These are phyloP conservation scores for Latrodectus hesperus DNA, from an alignment of 2,888 invertebrate genomes.

Conservation along the genomic window DNA sequence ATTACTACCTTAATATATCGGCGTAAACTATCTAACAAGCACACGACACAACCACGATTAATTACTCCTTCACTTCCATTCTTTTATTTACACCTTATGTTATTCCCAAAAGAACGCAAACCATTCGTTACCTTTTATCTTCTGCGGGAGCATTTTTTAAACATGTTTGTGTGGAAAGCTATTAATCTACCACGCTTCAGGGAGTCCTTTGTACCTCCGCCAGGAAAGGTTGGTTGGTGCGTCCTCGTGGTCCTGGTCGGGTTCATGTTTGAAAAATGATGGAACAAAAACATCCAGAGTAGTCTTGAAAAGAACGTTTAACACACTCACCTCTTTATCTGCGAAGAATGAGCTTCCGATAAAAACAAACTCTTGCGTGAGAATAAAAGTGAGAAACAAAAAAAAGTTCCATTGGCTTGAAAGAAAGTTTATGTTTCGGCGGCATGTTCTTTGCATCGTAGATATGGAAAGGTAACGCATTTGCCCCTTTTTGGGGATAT, in stretches of 20 bases:
- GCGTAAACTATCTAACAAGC: too few relatives aligned
- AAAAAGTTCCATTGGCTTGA: too few relatives aligned
- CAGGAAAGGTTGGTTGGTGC: slow-evolving; percentile 5
- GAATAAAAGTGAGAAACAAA: too few relatives aligned
- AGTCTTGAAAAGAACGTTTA: neutral
- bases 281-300: neutral
- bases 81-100: neutral
- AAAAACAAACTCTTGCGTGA: neutral
- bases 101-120: neutral
- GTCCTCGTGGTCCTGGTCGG: neutral
- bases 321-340: neutral
- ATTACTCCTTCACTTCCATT: neutral
- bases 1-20: too few relatives aligned
- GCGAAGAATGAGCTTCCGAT: neutral
- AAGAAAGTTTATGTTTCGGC: too few relatives aligned
- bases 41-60: neutral
- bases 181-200: slow-evolving; percentile 53
- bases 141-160: neutral
- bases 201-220: slow-evolving; percentile 26
- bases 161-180: slow-evolving; percentile 5
- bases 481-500: too few relatives aligned
- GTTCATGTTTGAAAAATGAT: slow-evolving; percentile 29
- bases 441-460: too few relatives aligned
- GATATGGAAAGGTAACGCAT: too few relatives aligned
- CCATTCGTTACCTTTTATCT: neutral